These are phyloP conservation scores for Agelas oroides DNA, from an alignment of 37 sponge, comb jelly and placozoan species.

Conservation along the genomic window DNA sequence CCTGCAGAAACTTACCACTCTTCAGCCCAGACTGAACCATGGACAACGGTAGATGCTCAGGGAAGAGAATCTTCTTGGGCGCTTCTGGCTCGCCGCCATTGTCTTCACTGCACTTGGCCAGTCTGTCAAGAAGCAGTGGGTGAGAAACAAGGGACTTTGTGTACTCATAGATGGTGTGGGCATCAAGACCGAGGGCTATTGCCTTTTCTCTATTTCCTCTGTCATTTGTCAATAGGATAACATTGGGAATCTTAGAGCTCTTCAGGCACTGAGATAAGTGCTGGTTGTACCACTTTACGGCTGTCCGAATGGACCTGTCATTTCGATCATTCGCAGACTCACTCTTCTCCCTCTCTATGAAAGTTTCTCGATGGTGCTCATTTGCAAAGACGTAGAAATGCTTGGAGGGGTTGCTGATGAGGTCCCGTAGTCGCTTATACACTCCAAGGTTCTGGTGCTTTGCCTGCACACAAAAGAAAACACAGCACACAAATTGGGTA, in stretches of 20 bases:
- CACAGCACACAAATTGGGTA: conserved; percentile 4
- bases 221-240: conserved; percentile 92
- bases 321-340: conserved; percentile 92
- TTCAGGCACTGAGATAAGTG: conserved; percentile 62
- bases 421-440: conserved; percentile 80
- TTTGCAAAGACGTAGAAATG: conserved; percentile 93
- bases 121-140: conserved; percentile 79
- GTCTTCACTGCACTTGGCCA: conserved; percentile 45
- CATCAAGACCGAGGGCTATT: conserved; percentile 41
- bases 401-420: conserved; percentile 67
- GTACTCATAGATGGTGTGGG: conserved; percentile 78
- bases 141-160: conserved; percentile 66
- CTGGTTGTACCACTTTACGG: conserved; percentile 76
- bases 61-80: conserved; percentile 59
- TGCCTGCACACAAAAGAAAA: too few species aligned
- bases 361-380: conserved; percentile 92
- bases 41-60: conserved; percentile 80
- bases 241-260: conserved; percentile 3
- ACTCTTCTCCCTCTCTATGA: conserved; percentile 57
- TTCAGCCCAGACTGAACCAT: conserved; percentile 81
- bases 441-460: conserved; percentile 75
- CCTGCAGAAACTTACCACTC: conserved; percentile 78
- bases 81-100: neutral
- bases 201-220: conserved; percentile 82
- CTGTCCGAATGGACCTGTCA: conserved; percentile 88